A percentile compares a stretch with the other conserved stretches of the same genome.
These are phyloP conservation scores for Neoseiulus cucumeris DNA, from an alignment of 1,140 invertebrate species.

Conservation along the genomic window DNA sequence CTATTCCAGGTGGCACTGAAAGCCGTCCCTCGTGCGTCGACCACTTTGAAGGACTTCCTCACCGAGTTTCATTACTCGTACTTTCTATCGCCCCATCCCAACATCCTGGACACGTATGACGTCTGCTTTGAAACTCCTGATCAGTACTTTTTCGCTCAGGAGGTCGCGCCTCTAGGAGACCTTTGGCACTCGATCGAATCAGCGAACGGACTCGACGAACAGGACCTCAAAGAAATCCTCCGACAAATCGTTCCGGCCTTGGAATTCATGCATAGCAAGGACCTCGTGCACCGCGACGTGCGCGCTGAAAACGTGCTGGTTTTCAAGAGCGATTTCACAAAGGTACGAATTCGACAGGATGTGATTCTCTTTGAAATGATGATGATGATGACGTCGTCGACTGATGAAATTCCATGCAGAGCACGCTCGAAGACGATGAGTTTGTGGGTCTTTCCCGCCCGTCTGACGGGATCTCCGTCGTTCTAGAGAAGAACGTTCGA, in stretches of 20 bases:
- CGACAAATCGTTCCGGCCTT: slow-evolving; percentile 59
- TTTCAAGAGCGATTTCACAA: slow-evolving; percentile 1
- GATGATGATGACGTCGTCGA: neutral
- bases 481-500: no score
- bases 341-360: neutral
- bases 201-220: slow-evolving; percentile 25
- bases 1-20: slow-evolving; percentile 28
- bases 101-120: slow-evolving; percentile 53
- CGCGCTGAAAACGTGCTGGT: slow-evolving; percentile 13
- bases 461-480: no score
- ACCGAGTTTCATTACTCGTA: slow-evolving; percentile 38
- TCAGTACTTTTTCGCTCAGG: slow-evolving; percentile 39
- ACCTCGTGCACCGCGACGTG: slow-evolving; percentile 73
- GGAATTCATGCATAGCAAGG: slow-evolving; percentile 74
- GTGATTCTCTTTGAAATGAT: slow-evolving; percentile 9
- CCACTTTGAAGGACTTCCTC: slow-evolving; percentile 32
- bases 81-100: slow-evolving; percentile 34
- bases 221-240: slow-evolving; percentile 28
- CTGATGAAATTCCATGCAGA: slow-evolving; percentile 20
- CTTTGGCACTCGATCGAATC: slow-evolving; percentile 28
- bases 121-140: slow-evolving; percentile 44
- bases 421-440: slow-evolving; percentile 26
- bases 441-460: no score
- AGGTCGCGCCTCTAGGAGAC: slow-evolving; percentile 71
- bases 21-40: slow-evolving; percentile 26